phyloP scores from a whole-genome alignment of 2,888 invertebrate species.

The Nymphalis urticae region DNA sequence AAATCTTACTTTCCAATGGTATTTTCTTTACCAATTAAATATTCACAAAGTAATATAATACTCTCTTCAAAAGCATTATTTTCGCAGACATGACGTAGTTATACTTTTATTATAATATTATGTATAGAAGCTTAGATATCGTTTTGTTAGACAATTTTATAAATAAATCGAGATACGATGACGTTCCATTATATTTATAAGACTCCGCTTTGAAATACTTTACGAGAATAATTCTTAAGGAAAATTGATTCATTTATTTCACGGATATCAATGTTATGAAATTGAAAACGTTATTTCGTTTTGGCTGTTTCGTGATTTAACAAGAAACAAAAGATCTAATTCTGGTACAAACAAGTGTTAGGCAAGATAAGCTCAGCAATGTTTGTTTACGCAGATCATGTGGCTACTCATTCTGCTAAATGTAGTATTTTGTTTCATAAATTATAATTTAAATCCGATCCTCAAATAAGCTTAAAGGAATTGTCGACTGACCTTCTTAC shows the following conservation, averaged over 20 bases:
- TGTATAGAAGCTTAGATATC: not conserved
- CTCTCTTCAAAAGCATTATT: too few species aligned
- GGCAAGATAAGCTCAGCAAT: not conserved
- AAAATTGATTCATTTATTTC: slow-evolving; percentile 11
- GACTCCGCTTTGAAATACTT: not conserved
- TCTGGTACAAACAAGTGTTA: slow-evolving; percentile 5
- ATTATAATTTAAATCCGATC: not conserved
- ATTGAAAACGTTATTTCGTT: slow-evolving; percentile 15
- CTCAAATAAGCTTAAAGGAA: too few species aligned
- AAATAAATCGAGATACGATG: not conserved
- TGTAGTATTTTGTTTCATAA: not conserved
- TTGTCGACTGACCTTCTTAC: too few species aligned
- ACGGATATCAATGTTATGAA: slow-evolving; percentile 6
- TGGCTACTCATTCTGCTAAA: not conserved
- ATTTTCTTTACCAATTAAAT: too few species aligned
- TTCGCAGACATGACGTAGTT: not conserved
- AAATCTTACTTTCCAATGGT: too few species aligned
- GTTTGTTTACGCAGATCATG: not conserved
- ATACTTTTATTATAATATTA: not conserved
- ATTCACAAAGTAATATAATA: too few species aligned
- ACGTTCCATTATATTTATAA: not conserved
- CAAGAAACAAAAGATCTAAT: slow-evolving; percentile 17
- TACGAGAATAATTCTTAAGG: slow-evolving; percentile 5
- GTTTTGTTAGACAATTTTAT: not conserved
- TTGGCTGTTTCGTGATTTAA: slow-evolving; percentile 19